Base-by-base conservation (phyloP, 2,888 invertebrate genomes). In the Ctena decussata region DNA sequence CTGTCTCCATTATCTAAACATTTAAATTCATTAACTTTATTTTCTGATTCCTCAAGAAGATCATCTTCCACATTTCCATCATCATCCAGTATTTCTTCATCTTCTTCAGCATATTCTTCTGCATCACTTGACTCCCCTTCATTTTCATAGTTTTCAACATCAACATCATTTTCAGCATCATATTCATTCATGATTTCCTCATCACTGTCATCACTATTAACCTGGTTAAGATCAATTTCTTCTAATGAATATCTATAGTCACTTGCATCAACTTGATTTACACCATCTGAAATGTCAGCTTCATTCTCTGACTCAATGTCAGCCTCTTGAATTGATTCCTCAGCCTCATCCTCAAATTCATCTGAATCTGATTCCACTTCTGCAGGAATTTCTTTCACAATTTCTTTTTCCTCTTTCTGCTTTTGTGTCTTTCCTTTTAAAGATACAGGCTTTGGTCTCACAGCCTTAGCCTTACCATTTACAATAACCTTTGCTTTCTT, bases 231-330 rank as follows among this genome's bases (percentile, higher is more conserved):
- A 39, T 71, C 77, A 0, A 80, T 73, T 27, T 85, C 72, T 37
- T 81, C 85, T 74, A 80, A 69, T 49, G 77, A 46, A 44, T 77
- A 77, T 24, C 77, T 77, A 46, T 87, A 85, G 41, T 84, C 84
- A 2, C 72, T 78, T 15, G 53, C 53, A 27, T 83, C 73, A 24
- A 70, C 70, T 35, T 44, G 32, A 32, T 76, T 70, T 2, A 46
- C 72, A 15, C 81, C 85, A 21, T 73, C 73, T 39, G 72, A 82
- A 18, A 78, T 71, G 53, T 82, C 77, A n/a, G 65, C 32, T 69
- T 72, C 72, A 60, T 24, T 71, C 30, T 60, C 60, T 65, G 77
- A 15, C 18, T 0, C 69, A 69, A 44, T 24, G 1, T 57, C 37
- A 32, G 27, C 60, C 15, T 24, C 60, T 35, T 37, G 24, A 41